Evolutionary conservation across 2,797 vertebrate species (phyloP).

Genomic region (Sebastes itinus): DNA sequence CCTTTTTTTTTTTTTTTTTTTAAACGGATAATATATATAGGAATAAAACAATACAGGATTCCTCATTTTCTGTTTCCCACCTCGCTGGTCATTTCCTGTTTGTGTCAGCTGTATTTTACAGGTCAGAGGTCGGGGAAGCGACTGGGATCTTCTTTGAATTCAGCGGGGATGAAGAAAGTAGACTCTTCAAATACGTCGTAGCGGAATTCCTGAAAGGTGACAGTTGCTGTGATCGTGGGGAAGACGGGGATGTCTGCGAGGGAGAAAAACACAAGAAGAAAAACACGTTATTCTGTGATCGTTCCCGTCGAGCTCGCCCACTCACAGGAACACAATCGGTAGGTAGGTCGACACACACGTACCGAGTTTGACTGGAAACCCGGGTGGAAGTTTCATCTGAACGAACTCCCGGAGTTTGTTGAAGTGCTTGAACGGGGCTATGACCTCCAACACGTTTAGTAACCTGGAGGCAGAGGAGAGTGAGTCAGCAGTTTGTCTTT

Average conservation of each 20-base stretch:
- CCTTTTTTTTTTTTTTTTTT: conserved; percentile 23
- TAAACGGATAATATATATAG: conserved; percentile 34
- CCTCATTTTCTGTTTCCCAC: conserved; percentile 12
- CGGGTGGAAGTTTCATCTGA: conserved; percentile 98
- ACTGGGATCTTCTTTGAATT: conserved; percentile 96
- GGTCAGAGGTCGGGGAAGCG: conserved; percentile 93
- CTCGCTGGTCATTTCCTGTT: conserved; percentile 33
- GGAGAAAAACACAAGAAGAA: conserved; percentile 6
- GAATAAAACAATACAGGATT: conserved; percentile 41
- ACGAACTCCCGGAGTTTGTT: conserved; percentile 98
- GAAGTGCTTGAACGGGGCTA: conserved; percentile 99
- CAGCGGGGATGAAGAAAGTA: conserved; percentile 90
- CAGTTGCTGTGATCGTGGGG: conserved; percentile 96
- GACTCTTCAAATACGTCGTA: conserved; percentile 91
- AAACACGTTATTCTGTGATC: background rate
- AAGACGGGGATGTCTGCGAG: conserved; percentile 92
- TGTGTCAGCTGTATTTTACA: conserved; percentile 17
- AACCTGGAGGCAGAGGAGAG: conserved; percentile 80
- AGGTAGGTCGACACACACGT: conserved; percentile 2
- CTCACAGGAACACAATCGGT: background rate
- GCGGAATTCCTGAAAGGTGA: conserved; percentile 98
- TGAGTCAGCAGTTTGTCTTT: background rate
- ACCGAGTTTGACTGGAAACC: conserved; percentile 97
- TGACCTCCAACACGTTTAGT: conserved; percentile 96
- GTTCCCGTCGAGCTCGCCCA: background rate